These are phyloP conservation scores for Catamblyrhynchus diadema DNA, from an alignment of 2,797 vertebrate species.

Conservation along the genomic window DNA sequence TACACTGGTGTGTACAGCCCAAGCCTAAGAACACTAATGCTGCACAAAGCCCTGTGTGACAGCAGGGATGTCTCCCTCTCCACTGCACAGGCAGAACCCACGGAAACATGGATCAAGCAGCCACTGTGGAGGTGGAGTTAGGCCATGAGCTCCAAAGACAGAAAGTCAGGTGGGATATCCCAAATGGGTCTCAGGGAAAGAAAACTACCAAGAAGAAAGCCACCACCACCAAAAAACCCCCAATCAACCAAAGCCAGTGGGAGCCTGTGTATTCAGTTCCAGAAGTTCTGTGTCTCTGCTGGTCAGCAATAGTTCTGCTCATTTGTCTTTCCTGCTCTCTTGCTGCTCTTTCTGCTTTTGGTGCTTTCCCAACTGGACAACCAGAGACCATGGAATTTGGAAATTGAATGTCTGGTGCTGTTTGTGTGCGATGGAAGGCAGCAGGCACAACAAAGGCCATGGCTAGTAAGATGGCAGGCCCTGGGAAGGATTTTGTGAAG, in stretches of 20 bases:
- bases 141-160: not conserved
- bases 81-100: not conserved
- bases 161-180: not conserved
- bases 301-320: too few species aligned
- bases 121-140: not conserved
- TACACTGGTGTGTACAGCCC: too few species aligned
- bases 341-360: not conserved
- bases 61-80: not conserved
- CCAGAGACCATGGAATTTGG: not conserved
- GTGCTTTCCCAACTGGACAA: not conserved
- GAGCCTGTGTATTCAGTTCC: not conserved
- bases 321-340: not conserved
- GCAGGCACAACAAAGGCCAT: not conserved
- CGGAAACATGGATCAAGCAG: not conserved
- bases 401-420: not conserved
- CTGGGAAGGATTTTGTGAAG: not conserved
- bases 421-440: not conserved
- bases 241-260: not conserved
- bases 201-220: not conserved
- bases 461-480: not conserved
- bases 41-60: not conserved
- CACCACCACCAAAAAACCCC: not conserved
- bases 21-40: not conserved
- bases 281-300: not conserved
- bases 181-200: not conserved